These are phyloP conservation scores for Dicyema japonicum DNA, from an alignment of 1,140 invertebrate genomes.

Conservation along the genomic window DNA sequence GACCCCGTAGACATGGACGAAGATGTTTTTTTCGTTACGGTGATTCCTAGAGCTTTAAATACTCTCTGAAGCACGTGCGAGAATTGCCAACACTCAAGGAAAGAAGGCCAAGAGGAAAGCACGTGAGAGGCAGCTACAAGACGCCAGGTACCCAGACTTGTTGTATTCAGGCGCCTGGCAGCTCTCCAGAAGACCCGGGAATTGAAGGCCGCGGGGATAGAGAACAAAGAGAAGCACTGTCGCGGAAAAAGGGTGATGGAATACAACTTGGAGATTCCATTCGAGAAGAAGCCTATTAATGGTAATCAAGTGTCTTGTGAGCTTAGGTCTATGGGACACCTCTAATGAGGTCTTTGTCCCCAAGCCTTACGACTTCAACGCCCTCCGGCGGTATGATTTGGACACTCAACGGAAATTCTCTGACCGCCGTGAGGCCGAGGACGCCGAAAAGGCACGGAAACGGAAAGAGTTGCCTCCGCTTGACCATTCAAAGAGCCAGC, in stretches of 20 bases:
- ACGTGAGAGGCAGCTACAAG: constrained; percentile 82
- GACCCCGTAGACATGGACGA: constrained; percentile 99
- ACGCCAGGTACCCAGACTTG: constrained; percentile 73
- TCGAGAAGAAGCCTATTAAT: constrained; percentile 56
- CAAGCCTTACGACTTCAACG: constrained; percentile 48
- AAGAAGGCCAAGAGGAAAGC: constrained; percentile 97
- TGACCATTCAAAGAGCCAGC: constrained; percentile 38
- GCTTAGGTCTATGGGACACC: constrained; percentile 51
- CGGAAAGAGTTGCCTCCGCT: constrained; percentile 21
- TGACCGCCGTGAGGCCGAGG: constrained; percentile 13
- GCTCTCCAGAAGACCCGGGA: constrained; percentile 78
- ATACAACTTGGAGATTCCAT: constrained; percentile 86
- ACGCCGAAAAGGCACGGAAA: constrained; percentile 65
- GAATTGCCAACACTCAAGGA: constrained; percentile 89
- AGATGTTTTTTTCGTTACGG: constrained; percentile 97
- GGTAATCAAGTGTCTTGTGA: too few relatives aligned
- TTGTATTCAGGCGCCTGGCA: constrained; percentile 37
- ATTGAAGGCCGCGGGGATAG: constrained; percentile 75
- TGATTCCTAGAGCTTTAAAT: constrained; percentile 95
- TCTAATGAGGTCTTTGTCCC: constrained; percentile 53
- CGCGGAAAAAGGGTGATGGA: constrained; percentile 33
- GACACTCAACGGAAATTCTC: constrained; percentile 25
- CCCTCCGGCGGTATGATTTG: constrained; percentile 54
- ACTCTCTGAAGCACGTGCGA: constrained; percentile 80
- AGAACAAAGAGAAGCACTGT: constrained; percentile 5